Conservation (phyloP, 2,113 vertebrate genomes). For the Heterotis niloticus region DNA sequence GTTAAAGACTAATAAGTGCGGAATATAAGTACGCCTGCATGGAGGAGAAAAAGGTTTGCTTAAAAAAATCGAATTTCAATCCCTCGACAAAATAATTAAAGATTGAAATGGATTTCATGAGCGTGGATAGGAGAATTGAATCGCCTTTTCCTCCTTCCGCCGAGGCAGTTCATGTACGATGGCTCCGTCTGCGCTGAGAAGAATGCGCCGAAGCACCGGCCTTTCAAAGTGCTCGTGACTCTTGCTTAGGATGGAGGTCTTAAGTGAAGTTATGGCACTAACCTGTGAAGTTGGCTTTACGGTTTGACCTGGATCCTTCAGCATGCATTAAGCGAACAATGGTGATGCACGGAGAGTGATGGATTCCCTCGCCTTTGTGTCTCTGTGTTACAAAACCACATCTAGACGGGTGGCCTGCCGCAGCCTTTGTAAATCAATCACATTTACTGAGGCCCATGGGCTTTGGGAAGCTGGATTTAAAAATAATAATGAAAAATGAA, state of each 20-base stretch:
- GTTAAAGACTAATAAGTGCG: slow-evolving; percentile 9
- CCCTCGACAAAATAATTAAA: slow-evolving; percentile 13
- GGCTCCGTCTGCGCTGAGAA: not conserved
- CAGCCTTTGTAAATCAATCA: slow-evolving; percentile 65
- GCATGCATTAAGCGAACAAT: slow-evolving; percentile 65
- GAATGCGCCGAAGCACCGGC: not conserved
- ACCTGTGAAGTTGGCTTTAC: slow-evolving; percentile 54
- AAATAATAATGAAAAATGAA: slow-evolving; percentile 58
- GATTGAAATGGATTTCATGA: not conserved
- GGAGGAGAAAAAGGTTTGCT: not conserved
- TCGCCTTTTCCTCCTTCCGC: not conserved
- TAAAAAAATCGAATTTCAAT: slow-evolving; percentile 6
- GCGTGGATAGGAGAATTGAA: not conserved
- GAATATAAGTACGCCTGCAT: not conserved
- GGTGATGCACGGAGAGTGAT: slow-evolving; percentile 56
- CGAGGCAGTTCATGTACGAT: not conserved
- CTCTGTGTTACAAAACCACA: slow-evolving; percentile 57
- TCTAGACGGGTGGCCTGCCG: slow-evolving; percentile 62
- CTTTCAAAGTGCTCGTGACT: slow-evolving; percentile 18
- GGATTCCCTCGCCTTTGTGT: slow-evolving; percentile 62
- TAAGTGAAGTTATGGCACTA: slow-evolving; percentile 48
- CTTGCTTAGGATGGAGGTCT: slow-evolving; percentile 39
- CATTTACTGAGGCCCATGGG: slow-evolving; percentile 58
- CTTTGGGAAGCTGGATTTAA: slow-evolving; percentile 52
- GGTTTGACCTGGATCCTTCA: slow-evolving; percentile 68